Evolutionary conservation across 2,113 vertebrate species (phyloP).

Genomic region (Heterotilapia buettikoferi): DNA sequence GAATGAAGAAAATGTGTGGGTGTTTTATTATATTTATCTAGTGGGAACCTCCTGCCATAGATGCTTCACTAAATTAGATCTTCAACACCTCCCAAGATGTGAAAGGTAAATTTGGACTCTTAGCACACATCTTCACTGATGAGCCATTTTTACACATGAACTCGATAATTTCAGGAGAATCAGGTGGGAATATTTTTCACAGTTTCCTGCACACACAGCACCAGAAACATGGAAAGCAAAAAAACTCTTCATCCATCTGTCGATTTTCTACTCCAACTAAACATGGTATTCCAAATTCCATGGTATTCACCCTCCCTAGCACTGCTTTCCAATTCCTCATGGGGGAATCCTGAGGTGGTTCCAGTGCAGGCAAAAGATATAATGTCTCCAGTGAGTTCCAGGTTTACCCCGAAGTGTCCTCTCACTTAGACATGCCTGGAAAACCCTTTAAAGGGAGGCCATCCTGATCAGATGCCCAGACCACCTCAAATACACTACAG

Average conservation of each 20-base stretch:
- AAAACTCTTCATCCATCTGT: neutral
- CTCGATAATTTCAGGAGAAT: neutral
- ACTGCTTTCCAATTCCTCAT: neutral
- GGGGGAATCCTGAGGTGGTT: neutral
- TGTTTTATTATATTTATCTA: constrained; percentile 24
- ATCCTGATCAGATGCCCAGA: neutral
- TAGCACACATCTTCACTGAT: neutral
- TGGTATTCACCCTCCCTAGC: neutral
- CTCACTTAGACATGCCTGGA: neutral
- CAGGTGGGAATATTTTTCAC: neutral
- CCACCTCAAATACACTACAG: neutral
- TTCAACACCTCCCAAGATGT: neutral
- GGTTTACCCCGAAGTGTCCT: neutral
- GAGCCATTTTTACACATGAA: neutral
- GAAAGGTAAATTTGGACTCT: neutral
- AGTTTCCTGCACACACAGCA: neutral
- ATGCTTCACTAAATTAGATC: constrained; percentile 10
- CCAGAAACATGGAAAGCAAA: neutral
- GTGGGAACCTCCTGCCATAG: neutral
- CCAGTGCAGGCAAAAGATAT: neutral
- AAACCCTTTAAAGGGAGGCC: neutral
- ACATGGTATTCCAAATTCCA: neutral
- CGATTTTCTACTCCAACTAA: neutral
- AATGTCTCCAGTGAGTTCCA: neutral
- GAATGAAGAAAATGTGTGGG: neutral